Evolutionary conservation across 2,797 vertebrate species (phyloP).

Genomic region (Mormyrus proboscirostris): DNA sequence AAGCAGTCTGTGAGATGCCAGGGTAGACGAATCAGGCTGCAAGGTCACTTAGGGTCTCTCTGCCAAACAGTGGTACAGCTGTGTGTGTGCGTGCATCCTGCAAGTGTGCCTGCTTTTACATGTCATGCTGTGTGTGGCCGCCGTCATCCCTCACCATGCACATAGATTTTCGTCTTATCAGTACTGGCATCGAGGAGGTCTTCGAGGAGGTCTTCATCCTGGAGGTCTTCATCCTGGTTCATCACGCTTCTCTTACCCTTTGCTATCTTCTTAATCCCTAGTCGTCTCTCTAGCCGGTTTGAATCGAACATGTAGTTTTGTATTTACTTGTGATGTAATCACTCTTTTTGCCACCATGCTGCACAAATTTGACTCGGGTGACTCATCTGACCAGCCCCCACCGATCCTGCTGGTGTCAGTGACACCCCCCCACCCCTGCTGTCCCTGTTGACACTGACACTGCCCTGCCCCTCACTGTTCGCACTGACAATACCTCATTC

Average conservation of each 20-base stretch:
- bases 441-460: not conserved
- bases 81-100: not conserved
- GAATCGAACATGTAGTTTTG: not conserved
- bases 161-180: not conserved
- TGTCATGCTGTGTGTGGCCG: not conserved
- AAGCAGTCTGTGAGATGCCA: not conserved
- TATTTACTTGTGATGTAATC: conserved; percentile 11
- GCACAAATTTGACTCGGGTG: not conserved
- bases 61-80: not conserved
- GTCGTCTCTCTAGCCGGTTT: not conserved
- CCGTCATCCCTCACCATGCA: not conserved
- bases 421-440: not conserved
- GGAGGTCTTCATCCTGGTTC: not conserved
- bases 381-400: not conserved
- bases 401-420: not conserved
- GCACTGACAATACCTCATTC: conserved; percentile 1
- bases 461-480: not conserved
- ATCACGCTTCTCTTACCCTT: not conserved
- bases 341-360: not conserved
- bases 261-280: not conserved
- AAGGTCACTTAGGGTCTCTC: too few species aligned
- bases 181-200: not conserved
- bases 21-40: not conserved
- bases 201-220: not conserved
- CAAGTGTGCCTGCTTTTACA: not conserved